phyloP scores from a whole-genome alignment of 2,888 invertebrate species.

The Tachina lurida region DNA sequence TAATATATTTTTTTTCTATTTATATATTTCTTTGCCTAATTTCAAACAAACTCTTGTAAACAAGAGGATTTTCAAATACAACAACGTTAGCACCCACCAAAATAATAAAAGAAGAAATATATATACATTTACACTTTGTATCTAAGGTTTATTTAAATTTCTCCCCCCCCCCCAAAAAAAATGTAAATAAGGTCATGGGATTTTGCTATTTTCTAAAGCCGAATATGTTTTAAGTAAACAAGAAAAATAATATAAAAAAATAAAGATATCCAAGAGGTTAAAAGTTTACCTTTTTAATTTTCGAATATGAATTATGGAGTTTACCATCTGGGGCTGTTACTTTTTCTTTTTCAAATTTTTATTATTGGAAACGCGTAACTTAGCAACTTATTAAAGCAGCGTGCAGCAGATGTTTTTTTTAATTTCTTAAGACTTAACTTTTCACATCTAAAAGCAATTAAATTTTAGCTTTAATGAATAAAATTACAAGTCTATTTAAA shows the following conservation, averaged over 20 bases:
- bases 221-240: not conserved
- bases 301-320: not conserved
- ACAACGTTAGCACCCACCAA: slow-evolving; percentile 11
- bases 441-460: too few species aligned
- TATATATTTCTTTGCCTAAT: not conserved
- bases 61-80: not conserved
- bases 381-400: too few species aligned
- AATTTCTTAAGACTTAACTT: too few species aligned
- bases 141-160: slow-evolving; percentile 52
- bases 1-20: slow-evolving; percentile 1
- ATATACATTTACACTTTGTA: not conserved
- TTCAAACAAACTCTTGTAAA: slow-evolving; percentile 38
- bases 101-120: not conserved
- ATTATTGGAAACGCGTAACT: too few species aligned
- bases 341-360: too few species aligned
- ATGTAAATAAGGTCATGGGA: slow-evolving; percentile 58
- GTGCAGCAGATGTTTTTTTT: too few species aligned
- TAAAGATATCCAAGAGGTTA: slow-evolving; percentile 39
- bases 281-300: slow-evolving; percentile 7
- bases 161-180: slow-evolving; percentile 17
- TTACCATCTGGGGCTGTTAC: not conserved
- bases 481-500: too few species aligned
- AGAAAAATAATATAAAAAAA: not conserved
- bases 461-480: too few species aligned
- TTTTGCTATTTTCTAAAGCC: slow-evolving; percentile 20